phyloP scores from a whole-genome alignment of 2,888 invertebrate genomes.

The Celastrina argiolus region DNA sequence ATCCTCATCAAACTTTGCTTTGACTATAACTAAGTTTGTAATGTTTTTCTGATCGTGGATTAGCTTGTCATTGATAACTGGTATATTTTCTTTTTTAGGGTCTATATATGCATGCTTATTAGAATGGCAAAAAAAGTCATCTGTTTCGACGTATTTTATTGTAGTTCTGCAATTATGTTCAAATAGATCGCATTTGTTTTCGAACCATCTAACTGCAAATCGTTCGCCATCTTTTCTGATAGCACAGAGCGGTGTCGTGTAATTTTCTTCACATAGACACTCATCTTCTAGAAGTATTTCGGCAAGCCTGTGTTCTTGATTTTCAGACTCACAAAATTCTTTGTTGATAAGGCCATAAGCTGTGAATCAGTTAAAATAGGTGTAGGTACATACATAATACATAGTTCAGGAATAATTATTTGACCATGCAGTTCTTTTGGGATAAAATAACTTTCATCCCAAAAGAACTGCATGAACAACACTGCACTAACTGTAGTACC shows the following conservation, averaged over 20 bases:
- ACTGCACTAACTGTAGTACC: too few relatives aligned
- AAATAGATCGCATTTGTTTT: slow-evolving; percentile 47
- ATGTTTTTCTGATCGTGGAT: slow-evolving; percentile 30
- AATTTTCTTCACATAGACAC: slow-evolving; percentile 23
- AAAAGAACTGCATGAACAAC: too few relatives aligned
- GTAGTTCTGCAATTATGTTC: slow-evolving; percentile 49
- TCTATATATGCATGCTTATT: neutral
- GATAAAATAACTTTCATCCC: too few relatives aligned
- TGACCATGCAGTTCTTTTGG: too few relatives aligned
- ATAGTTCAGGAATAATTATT: too few relatives aligned
- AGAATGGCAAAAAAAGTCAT: slow-evolving; percentile 47
- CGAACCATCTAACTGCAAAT: slow-evolving; percentile 49
- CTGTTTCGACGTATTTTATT: slow-evolving; percentile 43
- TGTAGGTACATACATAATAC: too few relatives aligned
- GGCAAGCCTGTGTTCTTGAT: neutral
- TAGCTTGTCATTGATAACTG: neutral
- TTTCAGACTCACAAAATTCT: slow-evolving; percentile 35
- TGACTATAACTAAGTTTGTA: slow-evolving; percentile 45
- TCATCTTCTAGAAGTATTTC: neutral
- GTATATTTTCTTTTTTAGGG: neutral
- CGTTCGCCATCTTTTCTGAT: slow-evolving; percentile 49
- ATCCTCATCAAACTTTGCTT: slow-evolving; percentile 45
- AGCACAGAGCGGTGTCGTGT: slow-evolving; percentile 43
- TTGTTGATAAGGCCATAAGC: slow-evolving; percentile 47
- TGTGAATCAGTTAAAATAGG: slow-evolving; percentile 31